A percentile compares a stretch with the other conserved stretches of the same genome.
phyloP scores from a whole-genome alignment of 2,797 vertebrate species.

The Cephalopachus bancanus region DNA sequence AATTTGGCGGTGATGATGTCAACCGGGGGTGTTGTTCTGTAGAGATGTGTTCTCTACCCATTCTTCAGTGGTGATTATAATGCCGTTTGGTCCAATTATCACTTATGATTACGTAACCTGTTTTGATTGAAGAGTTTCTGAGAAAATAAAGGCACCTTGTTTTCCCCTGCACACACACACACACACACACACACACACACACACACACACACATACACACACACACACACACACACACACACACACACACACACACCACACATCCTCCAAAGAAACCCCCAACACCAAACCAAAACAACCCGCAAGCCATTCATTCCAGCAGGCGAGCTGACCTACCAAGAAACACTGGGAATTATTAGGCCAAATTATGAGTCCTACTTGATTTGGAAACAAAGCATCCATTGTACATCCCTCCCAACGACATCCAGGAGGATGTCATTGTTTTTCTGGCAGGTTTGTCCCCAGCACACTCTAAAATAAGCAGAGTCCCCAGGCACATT shows the following conservation, averaged over 20 bases:
- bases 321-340: conserved; percentile 66
- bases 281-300: not conserved
- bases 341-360: conserved; percentile 56
- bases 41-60: not conserved
- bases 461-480: conserved; percentile 61
- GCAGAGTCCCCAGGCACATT: fast-evolving
- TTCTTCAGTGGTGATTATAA: conserved; percentile 41
- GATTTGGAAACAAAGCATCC: conserved; percentile 77
- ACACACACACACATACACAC: no score
- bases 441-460: conserved; percentile 54
- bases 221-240: not conserved
- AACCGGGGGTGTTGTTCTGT: conserved; percentile 68
- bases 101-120: conserved; percentile 75
- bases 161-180: conserved; percentile 60
- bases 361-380: conserved; percentile 79
- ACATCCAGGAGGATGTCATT: conserved; percentile 48
- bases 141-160: conserved; percentile 85
- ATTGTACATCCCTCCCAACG: conserved; percentile 68
- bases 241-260: no score
- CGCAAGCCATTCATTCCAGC: conserved; percentile 75
- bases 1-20: conserved; percentile 55
- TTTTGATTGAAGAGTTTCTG: conserved; percentile 66
- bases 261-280: not conserved
- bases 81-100: conserved; percentile 48
- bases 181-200: no score